A percentile compares a stretch with the other conserved stretches of the same genome.
Evolutionary conservation across 2,888 invertebrate genomes (phyloP).

Genomic region (Torymus auratus): DNA sequence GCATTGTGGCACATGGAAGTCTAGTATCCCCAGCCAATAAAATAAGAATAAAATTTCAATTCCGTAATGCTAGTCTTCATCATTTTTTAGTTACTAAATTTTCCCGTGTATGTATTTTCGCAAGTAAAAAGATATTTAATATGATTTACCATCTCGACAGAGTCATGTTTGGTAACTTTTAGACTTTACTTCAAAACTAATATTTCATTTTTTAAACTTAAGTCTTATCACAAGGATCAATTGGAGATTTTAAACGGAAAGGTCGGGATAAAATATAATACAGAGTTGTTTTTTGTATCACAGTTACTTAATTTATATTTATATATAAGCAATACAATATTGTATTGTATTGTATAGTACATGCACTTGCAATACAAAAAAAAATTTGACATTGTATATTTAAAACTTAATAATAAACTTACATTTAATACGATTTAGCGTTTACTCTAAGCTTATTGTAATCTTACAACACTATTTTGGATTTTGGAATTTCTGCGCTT

Average conservation of each 20-base stretch:
- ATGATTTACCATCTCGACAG: too few relatives aligned
- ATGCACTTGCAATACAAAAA: conserved; percentile 53
- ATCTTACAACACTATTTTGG: conserved; percentile 29
- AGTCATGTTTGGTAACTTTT: too few relatives aligned
- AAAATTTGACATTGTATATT: conserved; percentile 16
- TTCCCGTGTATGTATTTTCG: too few relatives aligned
- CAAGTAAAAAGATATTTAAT: too few relatives aligned
- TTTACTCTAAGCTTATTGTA: conserved; percentile 52
- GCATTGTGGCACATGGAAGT: too few relatives aligned
- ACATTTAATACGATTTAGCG: conserved; percentile 34
- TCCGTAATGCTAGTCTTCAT: too few relatives aligned
- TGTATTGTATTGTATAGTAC: conserved; percentile 49
- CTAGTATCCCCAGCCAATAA: too few relatives aligned
- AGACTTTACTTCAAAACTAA: too few relatives aligned
- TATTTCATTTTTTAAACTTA: too few relatives aligned
- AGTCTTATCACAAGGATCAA: too few relatives aligned
- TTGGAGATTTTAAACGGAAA: not conserved
- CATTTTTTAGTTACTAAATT: too few relatives aligned
- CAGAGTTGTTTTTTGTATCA: conserved; percentile 57
- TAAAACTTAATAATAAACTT: conserved; percentile 46
- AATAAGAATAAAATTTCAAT: too few relatives aligned
- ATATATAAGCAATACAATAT: conserved; percentile 58
- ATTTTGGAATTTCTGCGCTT: conserved; percentile 44
- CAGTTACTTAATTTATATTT: conserved; percentile 60
- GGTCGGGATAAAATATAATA: conserved; percentile 3